phyloP scores from a whole-genome alignment of 2,888 invertebrate species.

The Melinaea menophilus region DNA sequence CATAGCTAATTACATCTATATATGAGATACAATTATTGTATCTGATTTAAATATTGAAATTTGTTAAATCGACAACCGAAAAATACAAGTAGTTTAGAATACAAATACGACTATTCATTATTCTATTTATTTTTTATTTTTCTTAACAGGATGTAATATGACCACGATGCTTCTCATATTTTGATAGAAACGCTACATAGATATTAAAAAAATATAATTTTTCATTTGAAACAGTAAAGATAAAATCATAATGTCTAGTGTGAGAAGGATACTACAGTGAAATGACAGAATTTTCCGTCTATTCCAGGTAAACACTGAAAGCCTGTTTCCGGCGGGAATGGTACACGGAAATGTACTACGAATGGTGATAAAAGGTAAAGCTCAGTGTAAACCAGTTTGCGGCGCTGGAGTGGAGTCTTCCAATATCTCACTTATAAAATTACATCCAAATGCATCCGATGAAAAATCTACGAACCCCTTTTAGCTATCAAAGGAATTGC shows the following conservation, averaged over 20 bases:
- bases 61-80: too few relatives aligned
- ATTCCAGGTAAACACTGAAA: constrained; percentile 57
- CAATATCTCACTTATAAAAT: constrained; percentile 24
- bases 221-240: background rate
- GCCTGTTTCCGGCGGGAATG: constrained; percentile 59
- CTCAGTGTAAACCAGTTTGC: constrained; percentile 54
- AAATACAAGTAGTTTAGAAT: too few relatives aligned
- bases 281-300: constrained; percentile 20
- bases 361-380: constrained; percentile 52
- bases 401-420: constrained; percentile 36
- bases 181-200: too few relatives aligned
- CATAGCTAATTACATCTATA: too few relatives aligned
- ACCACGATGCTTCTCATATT: too few relatives aligned
- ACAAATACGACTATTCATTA: too few relatives aligned
- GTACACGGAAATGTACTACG: constrained; percentile 67
- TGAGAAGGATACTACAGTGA: constrained; percentile 11
- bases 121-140: too few relatives aligned
- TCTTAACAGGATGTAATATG: too few relatives aligned
- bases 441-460: constrained; percentile 18
- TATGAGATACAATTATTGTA: too few relatives aligned
- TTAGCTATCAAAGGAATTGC: constrained; percentile 35
- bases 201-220: background rate
- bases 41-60: too few relatives aligned
- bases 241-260: background rate
- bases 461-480: constrained; percentile 25